Base-by-base conservation (phyloP, 2,888 invertebrate genomes). In the Orthosia cruda region DNA sequence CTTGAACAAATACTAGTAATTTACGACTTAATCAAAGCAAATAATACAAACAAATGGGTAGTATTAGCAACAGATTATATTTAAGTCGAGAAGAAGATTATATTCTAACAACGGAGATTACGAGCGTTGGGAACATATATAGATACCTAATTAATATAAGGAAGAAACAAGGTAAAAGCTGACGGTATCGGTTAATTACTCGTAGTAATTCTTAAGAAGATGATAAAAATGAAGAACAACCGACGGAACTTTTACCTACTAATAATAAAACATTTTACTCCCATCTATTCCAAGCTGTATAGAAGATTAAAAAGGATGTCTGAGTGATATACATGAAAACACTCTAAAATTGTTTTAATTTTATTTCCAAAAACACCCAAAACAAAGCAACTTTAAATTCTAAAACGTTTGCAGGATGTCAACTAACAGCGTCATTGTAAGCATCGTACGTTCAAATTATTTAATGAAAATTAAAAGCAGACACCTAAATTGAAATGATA, bases 391-490 rank as follows among this genome's bases (percentile, higher is more conserved):
- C 15, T 12, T 58, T 11, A 54, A 47, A 47, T 54, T 57, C 15
- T 15, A 57, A 69, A 81, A 65, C 54, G 16, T 45, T 40, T 7
- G n/a, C 20, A n/a, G n/a, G n/a, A n/a, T n/a, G n/a, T n/a, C n/a
- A n/a, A n/a, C n/a, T n/a, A n/a, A n/a, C n/a, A 20, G 11, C 57
- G 47, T 59, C 59, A 72, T 62, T 72, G 57, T 40, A 9, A 5
- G 20, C 70, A 57, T 59, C 50, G 68, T 71, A 68, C 63, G 40
- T 68, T 32, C 62, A 69, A 72, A 57, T 70, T 80, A 66, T 69
- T 70, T 52, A 71, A 74, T 66, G 69, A 68, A 63, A 74, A 80
- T 63, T 74, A 70, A 69, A 74, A 72, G 23, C 20, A 71, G 58
- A 59, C 68, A 73, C 70, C 66, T 74, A 65, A 75, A 71, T 67